Evolutionary conservation across 2,113 vertebrate genomes (phyloP).

Genomic region (Lamprologus callipterus): DNA sequence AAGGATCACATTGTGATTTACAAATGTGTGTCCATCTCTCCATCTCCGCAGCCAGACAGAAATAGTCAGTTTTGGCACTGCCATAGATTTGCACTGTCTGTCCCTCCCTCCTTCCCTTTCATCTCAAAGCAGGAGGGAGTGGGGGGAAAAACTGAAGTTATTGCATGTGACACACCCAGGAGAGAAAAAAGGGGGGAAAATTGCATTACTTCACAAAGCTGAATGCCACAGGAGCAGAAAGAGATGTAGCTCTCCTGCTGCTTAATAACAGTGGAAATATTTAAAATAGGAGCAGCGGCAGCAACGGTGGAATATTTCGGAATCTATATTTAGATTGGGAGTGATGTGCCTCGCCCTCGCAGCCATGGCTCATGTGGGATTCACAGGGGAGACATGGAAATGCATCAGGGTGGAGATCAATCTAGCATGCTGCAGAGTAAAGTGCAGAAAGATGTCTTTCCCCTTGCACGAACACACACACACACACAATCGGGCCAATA

Average conservation of each 20-base stretch:
- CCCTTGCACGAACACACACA: neutral
- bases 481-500: neutral
- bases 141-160: slow-evolving; percentile 8
- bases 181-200: neutral
- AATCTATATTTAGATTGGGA: slow-evolving; percentile 69
- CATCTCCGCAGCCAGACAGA: slow-evolving; percentile 25
- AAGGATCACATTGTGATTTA: slow-evolving; percentile 36
- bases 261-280: slow-evolving; percentile 61
- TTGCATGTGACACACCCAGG: slow-evolving; percentile 52
- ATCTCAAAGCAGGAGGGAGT: neutral
- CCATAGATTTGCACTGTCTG: slow-evolving; percentile 4
- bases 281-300: slow-evolving; percentile 52
- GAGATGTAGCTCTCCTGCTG: slow-evolving; percentile 34
- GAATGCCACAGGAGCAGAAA: slow-evolving; percentile 19
- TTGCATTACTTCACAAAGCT: slow-evolving; percentile 8
- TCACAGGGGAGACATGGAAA: slow-evolving; percentile 24
- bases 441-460: neutral
- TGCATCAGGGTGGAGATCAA: slow-evolving; percentile 41
- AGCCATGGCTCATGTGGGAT: slow-evolving; percentile 28
- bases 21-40: slow-evolving; percentile 14
- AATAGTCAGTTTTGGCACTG: slow-evolving; percentile 22
- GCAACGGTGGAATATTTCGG: slow-evolving; percentile 43
- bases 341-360: slow-evolving; percentile 43
- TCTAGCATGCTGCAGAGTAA: neutral
- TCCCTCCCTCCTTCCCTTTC: neutral